Evolutionary conservation across 2,797 vertebrate genomes (phyloP).

Genomic region (Phalanger gymnotis): DNA sequence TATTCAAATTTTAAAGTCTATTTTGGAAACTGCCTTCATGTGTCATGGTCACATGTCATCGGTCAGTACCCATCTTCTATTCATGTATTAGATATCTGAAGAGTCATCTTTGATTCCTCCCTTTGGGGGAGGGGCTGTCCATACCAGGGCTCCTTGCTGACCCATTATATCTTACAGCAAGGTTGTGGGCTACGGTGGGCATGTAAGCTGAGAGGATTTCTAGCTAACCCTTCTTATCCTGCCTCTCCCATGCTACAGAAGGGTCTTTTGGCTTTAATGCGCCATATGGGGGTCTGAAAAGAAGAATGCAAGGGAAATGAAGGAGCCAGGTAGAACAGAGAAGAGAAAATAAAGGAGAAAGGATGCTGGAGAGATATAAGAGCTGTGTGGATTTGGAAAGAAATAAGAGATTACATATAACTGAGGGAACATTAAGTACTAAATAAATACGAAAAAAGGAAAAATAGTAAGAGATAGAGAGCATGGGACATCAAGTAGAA

Average conservation of each 20-base stretch:
- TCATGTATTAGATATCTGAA: not conserved
- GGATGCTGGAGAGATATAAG: not conserved
- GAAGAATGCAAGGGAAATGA: not conserved
- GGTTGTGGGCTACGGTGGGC: not conserved
- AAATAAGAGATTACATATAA: not conserved
- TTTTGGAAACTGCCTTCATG: not conserved
- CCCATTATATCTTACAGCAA: not conserved
- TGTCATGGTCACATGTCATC: not conserved
- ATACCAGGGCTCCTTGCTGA: not conserved
- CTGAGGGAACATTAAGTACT: no score
- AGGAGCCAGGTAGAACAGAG: not conserved
- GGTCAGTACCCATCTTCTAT: no score
- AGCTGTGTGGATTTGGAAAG: not conserved
- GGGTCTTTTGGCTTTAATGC: not conserved
- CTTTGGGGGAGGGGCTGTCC: not conserved
- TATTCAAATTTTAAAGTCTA: not conserved
- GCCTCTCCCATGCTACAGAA: not conserved
- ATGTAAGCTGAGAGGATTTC: not conserved
- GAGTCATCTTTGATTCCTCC: not conserved
- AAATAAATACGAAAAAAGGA: not conserved
- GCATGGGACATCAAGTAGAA: no score
- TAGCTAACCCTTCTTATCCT: not conserved
- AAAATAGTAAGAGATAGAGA: no score
- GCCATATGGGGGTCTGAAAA: not conserved
- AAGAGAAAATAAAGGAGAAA: not conserved